Evolutionary conservation across 2,888 invertebrate species (phyloP), one percentile per base, ranked within the genome.

Genomic region (Serrognathus titanus): DNA sequence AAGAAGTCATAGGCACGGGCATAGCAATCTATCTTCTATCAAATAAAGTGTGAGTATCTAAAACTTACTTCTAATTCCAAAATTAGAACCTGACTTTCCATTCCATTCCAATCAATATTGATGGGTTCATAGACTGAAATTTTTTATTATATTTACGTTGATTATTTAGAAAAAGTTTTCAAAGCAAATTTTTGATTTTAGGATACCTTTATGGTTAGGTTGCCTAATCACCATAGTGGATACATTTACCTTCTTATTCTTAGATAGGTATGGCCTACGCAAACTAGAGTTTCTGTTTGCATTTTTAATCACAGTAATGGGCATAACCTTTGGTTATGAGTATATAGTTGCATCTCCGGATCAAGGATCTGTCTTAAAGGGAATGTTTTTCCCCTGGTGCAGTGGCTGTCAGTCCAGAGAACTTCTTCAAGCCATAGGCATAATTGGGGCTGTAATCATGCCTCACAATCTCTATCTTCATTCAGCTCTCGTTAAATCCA

Each of bases 381-480:
- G 93, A 6, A 84, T 92, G 81, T 86, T 92, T 67, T 74, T 88
- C 48, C 92, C 92, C 5, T 89, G 88, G 84, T 91, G 91, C 72
- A 75, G 80, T 48, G 81, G 83, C 63, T 93, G 92, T 74, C 82
- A 86, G 63, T 81, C 80, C 0, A 73, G 80, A 50, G 87, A 87
- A 35, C 75, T 92, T 20, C 72, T 86, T 9, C 88, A 87, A 76
- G 90, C 89, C 38, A 87, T 90, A 36, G 90, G 92, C n/a, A 86
- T 94, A 48, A 84, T 94, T 48, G 94, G 76, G 3, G 75, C 90
- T 24, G 90, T 94, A 31, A 92, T 94, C 63, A 94, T 94, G 94
- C 94, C 94, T 0, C 94, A 94, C 71, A 94, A 94, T 79, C 80
- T 94, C 47, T 94, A 93, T 73, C 81, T 94, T 9, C 94, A 94